phyloP scores from a whole-genome alignment of 2,888 invertebrate species.

The Drosophila multiciliata region DNA sequence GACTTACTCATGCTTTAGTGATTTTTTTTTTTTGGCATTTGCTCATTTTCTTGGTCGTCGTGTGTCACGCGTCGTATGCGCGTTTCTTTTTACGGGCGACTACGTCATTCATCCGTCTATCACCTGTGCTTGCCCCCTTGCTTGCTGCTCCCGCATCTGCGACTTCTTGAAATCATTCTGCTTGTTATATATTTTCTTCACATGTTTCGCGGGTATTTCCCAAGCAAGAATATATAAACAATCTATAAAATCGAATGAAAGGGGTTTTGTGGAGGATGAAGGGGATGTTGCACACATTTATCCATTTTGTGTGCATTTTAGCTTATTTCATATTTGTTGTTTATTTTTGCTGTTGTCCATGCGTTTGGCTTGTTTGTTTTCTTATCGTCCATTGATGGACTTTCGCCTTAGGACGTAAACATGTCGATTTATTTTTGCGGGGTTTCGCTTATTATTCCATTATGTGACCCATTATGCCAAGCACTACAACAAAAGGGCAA shows the following conservation, averaged over 20 bases:
- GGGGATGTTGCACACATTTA: background rate
- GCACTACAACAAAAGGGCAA: background rate
- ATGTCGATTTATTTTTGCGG: constrained; percentile 44
- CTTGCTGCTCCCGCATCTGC: background rate
- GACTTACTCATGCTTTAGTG: constrained; percentile 25
- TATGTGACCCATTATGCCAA: constrained; percentile 12
- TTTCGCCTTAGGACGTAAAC: constrained; percentile 34
- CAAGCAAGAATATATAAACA: constrained; percentile 33
- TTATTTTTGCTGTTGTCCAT: constrained; percentile 30
- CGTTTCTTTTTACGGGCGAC: constrained; percentile 67
- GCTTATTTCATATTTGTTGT: constrained; percentile 32
- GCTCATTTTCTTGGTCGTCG: constrained; percentile 59
- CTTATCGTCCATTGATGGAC: constrained; percentile 20
- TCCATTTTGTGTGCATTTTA: constrained; percentile 22
- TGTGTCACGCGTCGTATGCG: constrained; percentile 75
- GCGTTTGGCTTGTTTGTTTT: constrained; percentile 41
- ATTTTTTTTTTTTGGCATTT: constrained; percentile 19
- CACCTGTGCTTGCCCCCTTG: constrained; percentile 53
- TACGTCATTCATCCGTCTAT: constrained; percentile 69
- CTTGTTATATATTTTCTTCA: constrained; percentile 20
- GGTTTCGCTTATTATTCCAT: constrained; percentile 30
- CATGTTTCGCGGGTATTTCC: constrained; percentile 75
- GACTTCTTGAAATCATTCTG: constrained; percentile 41
- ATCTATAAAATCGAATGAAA: constrained; percentile 25
- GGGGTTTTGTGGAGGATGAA: background rate